These are phyloP conservation scores for Alfaro cultratus DNA, from an alignment of 2,797 vertebrate species.

Conservation along the genomic window DNA sequence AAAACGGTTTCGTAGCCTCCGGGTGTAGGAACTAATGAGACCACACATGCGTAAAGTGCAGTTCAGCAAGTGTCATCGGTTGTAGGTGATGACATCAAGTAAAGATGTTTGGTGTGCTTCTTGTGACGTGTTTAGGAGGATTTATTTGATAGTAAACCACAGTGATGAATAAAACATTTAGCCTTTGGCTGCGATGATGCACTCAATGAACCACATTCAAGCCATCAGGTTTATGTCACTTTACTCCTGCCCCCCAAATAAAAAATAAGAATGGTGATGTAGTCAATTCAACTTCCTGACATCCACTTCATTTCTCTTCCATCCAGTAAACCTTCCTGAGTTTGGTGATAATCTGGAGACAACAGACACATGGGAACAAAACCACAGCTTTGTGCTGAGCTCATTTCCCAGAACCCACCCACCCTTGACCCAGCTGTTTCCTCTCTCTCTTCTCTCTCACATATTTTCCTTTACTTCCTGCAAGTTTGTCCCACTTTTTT, in stretches of 20 bases:
- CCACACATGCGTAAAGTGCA: neutral
- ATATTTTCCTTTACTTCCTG: slow-evolving; percentile 35
- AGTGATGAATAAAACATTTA: neutral
- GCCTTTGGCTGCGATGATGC: neutral
- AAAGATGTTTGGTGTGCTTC: neutral
- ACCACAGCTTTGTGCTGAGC: slow-evolving; percentile 40
- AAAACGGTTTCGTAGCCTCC: slow-evolving; percentile 40
- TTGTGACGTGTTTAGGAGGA: neutral
- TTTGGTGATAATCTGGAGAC: slow-evolving; percentile 39
- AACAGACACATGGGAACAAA: slow-evolving; percentile 21
- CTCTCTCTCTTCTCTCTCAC: slow-evolving; percentile 41
- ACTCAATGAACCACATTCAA: slow-evolving; percentile 39
- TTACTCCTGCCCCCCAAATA: slow-evolving; percentile 10
- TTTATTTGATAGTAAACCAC: slow-evolving; percentile 15
- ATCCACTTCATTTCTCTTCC: slow-evolving; percentile 39
- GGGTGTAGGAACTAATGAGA: slow-evolving; percentile 16
- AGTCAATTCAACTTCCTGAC: slow-evolving; percentile 43
- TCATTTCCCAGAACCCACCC: slow-evolving; percentile 74
- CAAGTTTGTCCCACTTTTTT: slow-evolving; percentile 37
- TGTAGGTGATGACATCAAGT: slow-evolving; percentile 15
- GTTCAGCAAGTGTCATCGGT: neutral
- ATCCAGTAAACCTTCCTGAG: slow-evolving; percentile 53
- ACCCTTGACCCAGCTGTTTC: slow-evolving; percentile 75
- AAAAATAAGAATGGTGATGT: neutral
- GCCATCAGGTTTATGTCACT: slow-evolving; percentile 34